Percentiles rank a stretch among this genome's conserved stretches.
phyloP scores from a whole-genome alignment of 2,797 vertebrate species.

The Scleropages formosus region DNA sequence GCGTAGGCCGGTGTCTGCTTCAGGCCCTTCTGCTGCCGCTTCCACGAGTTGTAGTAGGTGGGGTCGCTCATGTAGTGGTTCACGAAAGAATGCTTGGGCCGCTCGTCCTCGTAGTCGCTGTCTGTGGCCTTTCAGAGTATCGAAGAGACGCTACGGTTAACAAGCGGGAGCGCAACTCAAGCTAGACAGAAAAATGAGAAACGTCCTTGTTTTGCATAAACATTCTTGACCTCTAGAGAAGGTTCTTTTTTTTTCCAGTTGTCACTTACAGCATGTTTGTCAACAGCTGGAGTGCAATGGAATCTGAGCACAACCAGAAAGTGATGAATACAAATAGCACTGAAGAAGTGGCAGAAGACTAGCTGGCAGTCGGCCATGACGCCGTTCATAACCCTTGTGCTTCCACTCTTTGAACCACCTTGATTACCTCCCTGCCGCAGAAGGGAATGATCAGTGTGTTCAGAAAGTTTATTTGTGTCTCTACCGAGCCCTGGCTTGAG shows the following conservation, averaged over 20 bases:
- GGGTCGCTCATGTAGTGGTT: conserved; percentile 99
- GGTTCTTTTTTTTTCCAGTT: neutral
- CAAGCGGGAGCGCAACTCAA: neutral
- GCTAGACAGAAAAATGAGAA: too few relatives aligned
- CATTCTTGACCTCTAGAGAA: neutral
- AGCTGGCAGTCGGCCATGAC: neutral
- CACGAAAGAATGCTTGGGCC: conserved; percentile 92
- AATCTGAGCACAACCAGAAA: neutral
- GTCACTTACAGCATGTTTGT: neutral
- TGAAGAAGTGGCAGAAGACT: neutral
- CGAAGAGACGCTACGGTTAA: neutral
- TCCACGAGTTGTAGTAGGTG: conserved; percentile 95
- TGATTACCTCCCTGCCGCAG: neutral
- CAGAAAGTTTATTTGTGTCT: neutral
- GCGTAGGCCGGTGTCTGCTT: conserved; percentile 67
- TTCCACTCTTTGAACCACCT: neutral
- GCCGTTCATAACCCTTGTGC: conserved; percentile 3
- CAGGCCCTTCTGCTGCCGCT: conserved; percentile 84
- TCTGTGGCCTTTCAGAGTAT: conserved; percentile 73
- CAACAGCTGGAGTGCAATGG: neutral
- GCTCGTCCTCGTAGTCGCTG: conserved; percentile 88
- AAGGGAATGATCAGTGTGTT: neutral
- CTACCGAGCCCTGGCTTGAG: neutral
- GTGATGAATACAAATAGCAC: neutral
- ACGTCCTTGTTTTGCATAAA: neutral